Conservation (phyloP, 2,113 vertebrate genomes). For the Hoplias malabaricus region DNA sequence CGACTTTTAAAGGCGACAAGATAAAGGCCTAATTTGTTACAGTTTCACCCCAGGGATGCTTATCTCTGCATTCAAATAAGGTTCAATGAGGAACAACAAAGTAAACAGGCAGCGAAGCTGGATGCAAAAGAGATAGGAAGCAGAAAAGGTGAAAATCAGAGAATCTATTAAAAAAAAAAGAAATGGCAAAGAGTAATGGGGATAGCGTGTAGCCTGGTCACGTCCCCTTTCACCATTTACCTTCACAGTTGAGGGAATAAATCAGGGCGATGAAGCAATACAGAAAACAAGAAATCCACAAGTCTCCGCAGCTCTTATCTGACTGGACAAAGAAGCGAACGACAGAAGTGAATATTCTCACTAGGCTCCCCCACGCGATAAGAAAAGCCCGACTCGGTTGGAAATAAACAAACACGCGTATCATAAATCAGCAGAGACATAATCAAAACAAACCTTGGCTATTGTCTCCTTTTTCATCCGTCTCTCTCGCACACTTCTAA, state of each 20-base stretch:
- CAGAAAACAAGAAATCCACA: constrained; percentile 53
- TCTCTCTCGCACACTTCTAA: not conserved
- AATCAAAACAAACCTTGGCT: constrained; percentile 52
- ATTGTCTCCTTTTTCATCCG: constrained; percentile 32
- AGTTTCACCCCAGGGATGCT: constrained; percentile 64
- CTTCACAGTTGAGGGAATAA: constrained; percentile 54
- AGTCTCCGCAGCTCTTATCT: constrained; percentile 67
- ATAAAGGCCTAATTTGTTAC: constrained; percentile 74
- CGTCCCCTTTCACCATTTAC: constrained; percentile 62
- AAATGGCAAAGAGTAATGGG: constrained; percentile 59
- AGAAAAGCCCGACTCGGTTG: constrained; percentile 42
- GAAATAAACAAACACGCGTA: constrained; percentile 58
- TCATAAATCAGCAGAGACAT: constrained; percentile 62
- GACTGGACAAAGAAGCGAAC: constrained; percentile 51
- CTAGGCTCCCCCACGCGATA: constrained; percentile 49
- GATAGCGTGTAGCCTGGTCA: constrained; percentile 57
- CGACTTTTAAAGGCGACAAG: constrained; percentile 63
- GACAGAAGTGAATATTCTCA: constrained; percentile 40
- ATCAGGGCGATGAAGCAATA: constrained; percentile 52
- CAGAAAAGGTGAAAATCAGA: no score
- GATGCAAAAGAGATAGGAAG: constrained; percentile 66
- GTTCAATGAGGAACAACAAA: constrained; percentile 54
- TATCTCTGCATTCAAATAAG: constrained; percentile 73
- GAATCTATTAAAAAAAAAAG: no score
- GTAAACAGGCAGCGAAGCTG: constrained; percentile 48